These are phyloP conservation scores for Gobio occitaniae DNA, from an alignment of 2,797 vertebrate species.

Conservation along the genomic window DNA sequence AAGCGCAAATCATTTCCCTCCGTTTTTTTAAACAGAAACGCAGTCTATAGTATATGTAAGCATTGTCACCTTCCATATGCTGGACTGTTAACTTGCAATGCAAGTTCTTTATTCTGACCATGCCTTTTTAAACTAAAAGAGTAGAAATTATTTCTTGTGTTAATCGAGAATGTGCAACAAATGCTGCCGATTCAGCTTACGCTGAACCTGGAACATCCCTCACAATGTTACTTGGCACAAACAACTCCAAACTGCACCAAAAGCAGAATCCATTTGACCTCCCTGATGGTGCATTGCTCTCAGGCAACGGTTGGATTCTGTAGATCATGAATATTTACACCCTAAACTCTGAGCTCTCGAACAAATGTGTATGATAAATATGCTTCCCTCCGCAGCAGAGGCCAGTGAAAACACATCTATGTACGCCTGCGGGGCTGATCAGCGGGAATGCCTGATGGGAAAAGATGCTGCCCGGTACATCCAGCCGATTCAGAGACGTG, in stretches of 20 bases:
- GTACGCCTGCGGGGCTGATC: conserved; percentile 17
- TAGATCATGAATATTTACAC: conserved; percentile 42
- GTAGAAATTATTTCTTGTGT: not conserved
- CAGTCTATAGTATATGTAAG: no score
- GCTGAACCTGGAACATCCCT: not conserved
- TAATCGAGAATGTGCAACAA: not conserved
- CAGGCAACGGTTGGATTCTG: not conserved
- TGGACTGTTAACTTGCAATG: no score
- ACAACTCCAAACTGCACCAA: not conserved
- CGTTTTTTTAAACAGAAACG: no score
- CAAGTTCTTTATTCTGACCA: not conserved
- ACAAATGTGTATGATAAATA: conserved; percentile 36
- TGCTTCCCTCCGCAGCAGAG: not conserved
- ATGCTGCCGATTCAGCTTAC: not conserved
- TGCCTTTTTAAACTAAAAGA: not conserved
- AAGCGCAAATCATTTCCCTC: no score
- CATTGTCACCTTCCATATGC: no score
- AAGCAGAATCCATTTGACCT: conserved; percentile 15
- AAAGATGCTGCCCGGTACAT: conserved; percentile 37
- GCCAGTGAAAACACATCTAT: conserved; percentile 8
- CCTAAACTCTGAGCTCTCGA: conserved; percentile 17
- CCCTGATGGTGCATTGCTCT: conserved; percentile 18
- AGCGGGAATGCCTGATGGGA: conserved; percentile 33
- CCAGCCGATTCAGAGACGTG: conserved; percentile 25
- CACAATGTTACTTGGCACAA: not conserved